Base-by-base conservation (phyloP, 1,140 invertebrate species). In the Drosophila yakuba region DNA sequence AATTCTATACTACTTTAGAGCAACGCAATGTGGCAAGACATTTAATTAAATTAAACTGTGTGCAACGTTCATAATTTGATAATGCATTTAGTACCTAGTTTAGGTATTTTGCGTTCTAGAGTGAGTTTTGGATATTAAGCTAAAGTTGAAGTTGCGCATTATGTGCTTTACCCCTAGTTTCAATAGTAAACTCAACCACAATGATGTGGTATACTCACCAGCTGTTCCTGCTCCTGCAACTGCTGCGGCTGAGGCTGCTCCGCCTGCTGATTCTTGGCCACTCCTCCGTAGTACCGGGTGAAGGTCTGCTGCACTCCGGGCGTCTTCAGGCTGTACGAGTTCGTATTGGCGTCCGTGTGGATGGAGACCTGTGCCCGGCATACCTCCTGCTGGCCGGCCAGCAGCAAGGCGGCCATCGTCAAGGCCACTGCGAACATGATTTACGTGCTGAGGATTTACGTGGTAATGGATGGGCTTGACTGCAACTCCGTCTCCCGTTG, bases 301-400 rank as follows among this genome's bases (percentile, higher is more conserved):
- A 91, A 92, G 39, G 76, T 91, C 64, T 92, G 91, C 72, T 92
- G 91, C 57, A 89, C 39, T 32, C 62, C 67, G 8, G 91, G 91
- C 6, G 91, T 74, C 55, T 92, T 91, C 14, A 92, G 56, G n/a
- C 85, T 91, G 32, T 81, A 92, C 3, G 91, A 92, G 36, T 92
- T 92, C 1, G 76, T 80, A 55, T 91, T 80, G 43, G 91, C 71
- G 45, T 92, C 91, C 23, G 78, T 83, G 68, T 92, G 91, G 35
- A 79, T 83, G 57, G 91, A 78, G 51, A 92, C 75, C 71, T 92
- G 91, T 1, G 88, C 91, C 1, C 61, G 55, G 58, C 83, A 81
- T 1, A 72, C 52, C 35, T 58, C 54, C 63, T 78, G 60, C 50
- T 78, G 73, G 28, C 58, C 57, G 45, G 64, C 35, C n/a, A 84